Evolutionary conservation across 2,797 vertebrate species (phyloP), one percentile per base, ranked within the genome.

Genomic region (Rhinatrema bivittatum): DNA sequence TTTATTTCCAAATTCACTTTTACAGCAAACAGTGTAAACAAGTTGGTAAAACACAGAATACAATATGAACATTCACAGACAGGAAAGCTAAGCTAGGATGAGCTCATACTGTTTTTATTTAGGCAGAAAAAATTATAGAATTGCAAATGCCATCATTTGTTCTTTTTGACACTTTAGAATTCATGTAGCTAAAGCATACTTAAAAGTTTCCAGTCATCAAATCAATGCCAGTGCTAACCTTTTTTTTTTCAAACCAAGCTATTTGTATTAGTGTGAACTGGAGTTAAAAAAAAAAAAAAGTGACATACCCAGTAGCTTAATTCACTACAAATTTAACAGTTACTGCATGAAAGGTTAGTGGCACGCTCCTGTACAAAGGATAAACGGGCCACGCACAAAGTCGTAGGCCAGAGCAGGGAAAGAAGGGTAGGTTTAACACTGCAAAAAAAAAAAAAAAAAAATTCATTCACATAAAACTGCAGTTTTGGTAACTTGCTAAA

Each of bases 1-100:
- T 97, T 97, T 98, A 95, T 96, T 98, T 91, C 88, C 91, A 94
- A 97, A 96, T 90, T 85, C 90, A 97, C 92, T 89, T 88, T 84
- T 88, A 97, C 91, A 93, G 87, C 84, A 88, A 91, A 90, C 82
- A 71, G 73, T 86, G 90, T 88, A 86, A 91, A 91, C 87, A 84
- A 86, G 87, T 89, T 87, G 89, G 87, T 91, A 78, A 91, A 93
- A 93, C 87, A 81, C 92, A 93, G 90, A 77, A 67, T 74, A 94
- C 86, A 68, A 87, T 72, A 89, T 84, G 76, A 80, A 93, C 90
- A 76, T 74, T 79, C 90, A 97, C 93, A 85, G 68, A 87, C 75
- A 77, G 73, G 58, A 87, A 91, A 76, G 86, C 79, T 78, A 86
- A 85, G 82, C 91, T 91, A 90, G 69, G 85, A 82, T 90, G 81